Evolutionary conservation across 2,888 invertebrate genomes (phyloP).

Genomic region (Leucoptera coffeella): DNA sequence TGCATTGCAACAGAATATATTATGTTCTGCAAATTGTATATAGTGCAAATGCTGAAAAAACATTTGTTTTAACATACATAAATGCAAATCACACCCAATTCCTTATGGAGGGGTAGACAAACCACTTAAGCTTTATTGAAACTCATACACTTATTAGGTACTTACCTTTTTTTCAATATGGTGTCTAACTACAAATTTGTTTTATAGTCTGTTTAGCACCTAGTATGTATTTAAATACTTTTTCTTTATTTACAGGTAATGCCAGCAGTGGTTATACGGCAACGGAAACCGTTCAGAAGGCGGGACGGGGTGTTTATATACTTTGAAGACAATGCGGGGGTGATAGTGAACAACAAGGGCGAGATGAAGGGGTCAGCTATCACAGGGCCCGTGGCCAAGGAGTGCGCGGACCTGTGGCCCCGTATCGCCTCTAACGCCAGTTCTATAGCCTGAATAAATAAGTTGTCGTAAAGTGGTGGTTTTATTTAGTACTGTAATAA

Average conservation of each 20-base stretch:
- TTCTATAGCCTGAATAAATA: constrained; percentile 78
- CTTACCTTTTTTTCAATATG: not conserved
- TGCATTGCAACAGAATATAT: no score
- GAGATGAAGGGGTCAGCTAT: constrained; percentile 99
- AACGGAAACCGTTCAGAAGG: constrained; percentile 97
- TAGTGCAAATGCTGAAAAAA: no score
- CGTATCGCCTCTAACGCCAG: constrained; percentile 99
- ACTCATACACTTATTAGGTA: no score
- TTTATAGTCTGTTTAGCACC: not conserved
- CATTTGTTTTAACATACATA: no score
- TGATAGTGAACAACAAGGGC: constrained; percentile 99
- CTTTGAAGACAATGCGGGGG: constrained; percentile 99
- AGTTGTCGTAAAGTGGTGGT: no score
- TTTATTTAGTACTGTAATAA: no score
- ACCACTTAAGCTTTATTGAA: no score
- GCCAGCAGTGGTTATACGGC: constrained; percentile 98
- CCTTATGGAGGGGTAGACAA: no score
- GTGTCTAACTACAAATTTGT: not conserved
- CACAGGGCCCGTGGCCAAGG: constrained; percentile 98
- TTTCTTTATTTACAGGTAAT: constrained; percentile 62
- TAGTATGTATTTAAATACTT: not conserved
- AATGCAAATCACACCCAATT: no score
- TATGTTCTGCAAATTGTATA: no score
- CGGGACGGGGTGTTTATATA: constrained; percentile 99
- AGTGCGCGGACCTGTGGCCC: constrained; percentile 99